Conservation (phyloP, 2,797 vertebrate species). For the Schizopygopsis malacanthus region DNA sequence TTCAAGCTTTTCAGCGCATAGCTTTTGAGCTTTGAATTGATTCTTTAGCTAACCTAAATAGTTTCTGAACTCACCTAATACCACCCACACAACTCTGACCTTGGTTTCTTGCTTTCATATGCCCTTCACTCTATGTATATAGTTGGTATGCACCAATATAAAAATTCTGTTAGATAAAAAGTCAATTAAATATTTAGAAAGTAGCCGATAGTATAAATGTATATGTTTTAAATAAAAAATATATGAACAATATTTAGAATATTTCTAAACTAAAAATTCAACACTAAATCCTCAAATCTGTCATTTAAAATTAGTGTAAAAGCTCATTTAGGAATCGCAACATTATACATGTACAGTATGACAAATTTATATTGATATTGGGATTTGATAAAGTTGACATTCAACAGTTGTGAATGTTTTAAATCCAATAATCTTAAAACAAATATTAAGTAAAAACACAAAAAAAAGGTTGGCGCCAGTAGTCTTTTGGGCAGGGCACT, state of each 20-base stretch:
- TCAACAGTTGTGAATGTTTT: background rate
- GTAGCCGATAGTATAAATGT: background rate
- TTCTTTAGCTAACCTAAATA: slow-evolving; percentile 17
- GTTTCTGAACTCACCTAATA: background rate
- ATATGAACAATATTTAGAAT: too few relatives aligned
- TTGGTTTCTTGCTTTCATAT: background rate
- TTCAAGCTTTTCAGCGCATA: slow-evolving; percentile 10
- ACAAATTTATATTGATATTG: background rate
- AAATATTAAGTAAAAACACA: background rate
- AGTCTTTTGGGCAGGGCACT: too few relatives aligned
- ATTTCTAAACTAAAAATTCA: background rate
- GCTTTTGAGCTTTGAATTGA: background rate
- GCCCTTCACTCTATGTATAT: background rate
- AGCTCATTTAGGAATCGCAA: background rate
- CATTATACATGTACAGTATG: background rate
- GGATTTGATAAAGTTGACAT: background rate
- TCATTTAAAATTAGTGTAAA: background rate
- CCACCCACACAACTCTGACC: background rate
- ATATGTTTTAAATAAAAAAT: too few relatives aligned
- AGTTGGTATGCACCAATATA: background rate
- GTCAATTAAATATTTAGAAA: background rate
- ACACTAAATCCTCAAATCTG: background rate
- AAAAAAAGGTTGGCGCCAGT: too few relatives aligned
- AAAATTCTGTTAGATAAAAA: background rate
- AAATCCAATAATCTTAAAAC: background rate